Evolutionary conservation across 2,113 vertebrate species (phyloP), one percentile per base, ranked within the genome.

Genomic region (Toxotes chatareus): DNA sequence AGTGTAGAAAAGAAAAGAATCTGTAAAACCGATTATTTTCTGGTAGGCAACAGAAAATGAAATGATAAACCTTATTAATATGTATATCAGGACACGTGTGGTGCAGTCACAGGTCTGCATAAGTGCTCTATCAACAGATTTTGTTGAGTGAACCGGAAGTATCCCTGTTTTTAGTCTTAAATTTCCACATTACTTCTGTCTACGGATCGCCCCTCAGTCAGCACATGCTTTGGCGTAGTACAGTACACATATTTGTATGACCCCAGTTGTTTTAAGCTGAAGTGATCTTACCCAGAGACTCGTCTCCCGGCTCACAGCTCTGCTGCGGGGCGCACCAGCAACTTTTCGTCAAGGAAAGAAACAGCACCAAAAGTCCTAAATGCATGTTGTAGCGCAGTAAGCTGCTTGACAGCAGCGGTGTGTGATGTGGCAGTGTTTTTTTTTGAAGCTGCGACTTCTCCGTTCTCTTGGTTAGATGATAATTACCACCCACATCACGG

Each of bases 361-460:
- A 60, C 34, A 92, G 44, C 51, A 88, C 38, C 68, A 80, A 83
- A 81, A 88, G 69, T 92, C 95, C 69, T 1, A 67, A 90, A 88
- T 53, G 91, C 95, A 96, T 96, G 84, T 75, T 79, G 71, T 10
- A 10, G 75, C 38, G 62, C 67, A 53, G 75, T 9, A 7, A 10
- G 55, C 32, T 38, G 82, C 82, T 49, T 78, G 34, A 55, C 79
- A 75, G 5, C 86, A 73, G 92, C 53, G 23, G 0, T 17, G 88
- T 61, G 89, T 94, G 96, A 97, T 97, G 96, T 97, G 97, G 97
- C 97, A 95, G 87, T 32, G 56, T 32, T 53, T n/a, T 64, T 27
- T 27, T 27, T 27, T 31, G 23, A 67, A 76, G 56, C 79, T 47
- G 31, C 42, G 47, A 71, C 74, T 73, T 74, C 40, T 62, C 34